Conservation (phyloP, 2,113 vertebrate species). For the Corvus cornix region DNA sequence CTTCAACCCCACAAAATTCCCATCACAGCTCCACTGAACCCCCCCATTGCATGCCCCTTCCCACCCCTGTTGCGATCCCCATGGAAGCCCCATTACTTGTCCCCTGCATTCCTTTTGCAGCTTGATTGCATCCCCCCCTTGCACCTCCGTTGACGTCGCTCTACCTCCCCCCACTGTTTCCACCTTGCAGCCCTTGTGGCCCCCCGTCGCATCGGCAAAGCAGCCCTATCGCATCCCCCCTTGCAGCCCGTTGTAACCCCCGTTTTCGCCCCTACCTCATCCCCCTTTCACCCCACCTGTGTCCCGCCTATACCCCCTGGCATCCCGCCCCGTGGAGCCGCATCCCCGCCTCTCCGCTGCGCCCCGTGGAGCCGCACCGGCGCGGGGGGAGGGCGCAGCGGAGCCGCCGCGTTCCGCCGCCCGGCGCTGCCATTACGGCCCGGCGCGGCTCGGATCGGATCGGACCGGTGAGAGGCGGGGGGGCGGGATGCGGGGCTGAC, state of each 20-base stretch:
- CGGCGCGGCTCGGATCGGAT: neutral
- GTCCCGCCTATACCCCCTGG: neutral
- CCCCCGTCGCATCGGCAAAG: accelerated
- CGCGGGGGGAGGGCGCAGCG: neutral
- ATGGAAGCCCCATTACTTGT: neutral
- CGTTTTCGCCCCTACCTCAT: neutral
- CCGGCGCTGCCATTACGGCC: neutral
- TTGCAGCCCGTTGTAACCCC: no score
- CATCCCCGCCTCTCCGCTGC: neutral
- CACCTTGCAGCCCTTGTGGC: neutral
- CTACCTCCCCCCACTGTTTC: accelerated
- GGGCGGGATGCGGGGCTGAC: neutral
- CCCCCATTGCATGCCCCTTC: neutral
- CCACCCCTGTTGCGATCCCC: no score
- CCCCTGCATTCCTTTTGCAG: neutral
- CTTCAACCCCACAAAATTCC: neutral
- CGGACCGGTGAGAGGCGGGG: neutral
- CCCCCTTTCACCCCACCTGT: neutral
- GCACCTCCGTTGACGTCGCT: neutral
- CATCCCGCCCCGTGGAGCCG: neutral
- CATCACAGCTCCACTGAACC: neutral
- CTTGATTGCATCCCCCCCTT: neutral
- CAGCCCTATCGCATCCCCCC: neutral
- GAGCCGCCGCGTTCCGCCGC: neutral
- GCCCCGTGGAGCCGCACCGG: neutral